A percentile compares a stretch with the other conserved stretches of the same genome.
Conservation (phyloP, 2,888 invertebrate species). For the Biston stratarius region DNA sequence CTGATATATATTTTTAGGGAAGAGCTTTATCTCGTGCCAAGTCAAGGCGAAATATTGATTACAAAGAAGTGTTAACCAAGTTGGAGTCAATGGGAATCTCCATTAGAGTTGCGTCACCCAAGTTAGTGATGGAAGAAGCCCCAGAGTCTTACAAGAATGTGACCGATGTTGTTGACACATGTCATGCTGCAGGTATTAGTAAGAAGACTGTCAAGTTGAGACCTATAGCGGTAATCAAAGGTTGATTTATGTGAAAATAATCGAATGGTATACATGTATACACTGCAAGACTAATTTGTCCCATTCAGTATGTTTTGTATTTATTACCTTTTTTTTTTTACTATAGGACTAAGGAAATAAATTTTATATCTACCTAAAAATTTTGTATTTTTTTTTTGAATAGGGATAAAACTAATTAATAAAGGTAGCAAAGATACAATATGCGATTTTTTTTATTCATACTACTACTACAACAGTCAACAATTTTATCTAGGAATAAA, state of each 20-base stretch:
- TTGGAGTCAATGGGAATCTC: slow-evolving; percentile 95
- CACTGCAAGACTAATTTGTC: slow-evolving; percentile 28
- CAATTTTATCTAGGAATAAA: slow-evolving; percentile 63
- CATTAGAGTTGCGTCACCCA: slow-evolving; percentile 99
- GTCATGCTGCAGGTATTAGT: slow-evolving; percentile 98
- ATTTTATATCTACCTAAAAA: slow-evolving; percentile 3
- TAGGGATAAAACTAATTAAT: not conserved
- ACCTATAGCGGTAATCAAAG: slow-evolving; percentile 99
- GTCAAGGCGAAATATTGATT: slow-evolving; percentile 97
- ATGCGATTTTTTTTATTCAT: slow-evolving; percentile 51
- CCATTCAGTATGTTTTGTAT: slow-evolving; percentile 24
- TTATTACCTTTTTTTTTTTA: slow-evolving; percentile 19
- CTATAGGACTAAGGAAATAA: slow-evolving; percentile 29
- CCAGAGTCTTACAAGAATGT: slow-evolving; percentile 99
- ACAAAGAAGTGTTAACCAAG: slow-evolving; percentile 94
- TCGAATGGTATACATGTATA: not conserved
- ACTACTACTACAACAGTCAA: slow-evolving; percentile 59
- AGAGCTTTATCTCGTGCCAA: slow-evolving; percentile 98
- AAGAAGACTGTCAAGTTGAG: slow-evolving; percentile 98
- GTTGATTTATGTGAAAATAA: slow-evolving; percentile 77
- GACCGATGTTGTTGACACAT: slow-evolving; percentile 99
- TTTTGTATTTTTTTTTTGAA: not conserved
- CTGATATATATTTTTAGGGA: slow-evolving; percentile 89
- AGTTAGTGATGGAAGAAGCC: slow-evolving; percentile 99
- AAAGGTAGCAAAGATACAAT: slow-evolving; percentile 36